Base-by-base conservation (phyloP, 2,113 vertebrate species). In the Oxygymnocypris stewartii region DNA sequence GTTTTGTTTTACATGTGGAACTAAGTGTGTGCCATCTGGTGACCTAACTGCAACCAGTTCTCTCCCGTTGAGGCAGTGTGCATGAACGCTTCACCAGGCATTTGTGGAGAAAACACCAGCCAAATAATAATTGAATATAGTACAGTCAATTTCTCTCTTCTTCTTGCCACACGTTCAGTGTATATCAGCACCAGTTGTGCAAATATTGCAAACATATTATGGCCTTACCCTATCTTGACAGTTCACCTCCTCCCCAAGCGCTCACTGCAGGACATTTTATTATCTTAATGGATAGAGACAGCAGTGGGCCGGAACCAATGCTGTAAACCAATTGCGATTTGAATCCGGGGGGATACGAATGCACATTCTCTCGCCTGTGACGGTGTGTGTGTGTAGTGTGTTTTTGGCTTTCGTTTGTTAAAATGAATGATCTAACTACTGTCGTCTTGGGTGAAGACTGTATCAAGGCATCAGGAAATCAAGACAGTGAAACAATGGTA, bases 221-320 rank as follows among this genome's bases (percentile, higher is more conserved):
- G 85, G 76, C 79, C 82, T 83, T 73, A 74, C 31, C 78, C 69
- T 83, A 85, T 88, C 82, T 88, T 90, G 87, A 87, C 89, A 85
- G 87, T 85, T 90, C 73, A 74, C 59, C 63, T 80, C 74, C 85
- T 85, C 87, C 61, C 59, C 57, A 35, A 81, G 76, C 59, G 42
- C 6, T 67, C 74, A 91, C 89, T 90, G 89, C 84, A 59, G 92
- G 88, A 85, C 88, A 89, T 94, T 94, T 92, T 94, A 94, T 94
- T 94, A 94, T 93, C 92, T 93, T 90, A 95, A 94, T 94, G 93
- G 89, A 88, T 85, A 87, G 91, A 93, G 93, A 89, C 90, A 85
- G 93, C 90, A 65, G 90, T 93, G 92, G 87, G 87, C 88, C 91
- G 92, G 92, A 94, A 93, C 94, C 91, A 92, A 93, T 93, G 92